Evolutionary conservation across 1,140 invertebrate species (phyloP), one percentile per base, ranked within the genome.

Genomic region (Bombus confusus): DNA sequence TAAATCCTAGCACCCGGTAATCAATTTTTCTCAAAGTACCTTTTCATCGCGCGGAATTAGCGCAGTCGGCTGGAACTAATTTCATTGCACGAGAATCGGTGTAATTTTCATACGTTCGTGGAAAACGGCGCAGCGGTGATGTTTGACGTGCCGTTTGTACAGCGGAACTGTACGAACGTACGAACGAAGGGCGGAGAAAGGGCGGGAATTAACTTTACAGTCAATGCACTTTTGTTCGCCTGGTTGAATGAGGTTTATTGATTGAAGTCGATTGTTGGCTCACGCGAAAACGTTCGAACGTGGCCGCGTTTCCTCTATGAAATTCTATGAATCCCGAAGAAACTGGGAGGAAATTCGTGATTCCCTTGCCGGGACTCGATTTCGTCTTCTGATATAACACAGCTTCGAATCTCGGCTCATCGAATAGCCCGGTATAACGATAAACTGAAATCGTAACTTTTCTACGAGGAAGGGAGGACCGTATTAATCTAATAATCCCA

Each of bases 401-500:
- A n/a, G n/a, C 8, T 18, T 22, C 47, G 83, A 80, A 71, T 57
- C 62, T 15, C 79, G 47, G 71, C 72, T 75, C 72, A 62, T 74
- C 79, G 31, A 39, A n/a, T 28, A n/a, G 25, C 10, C 39, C 37
- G 57, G 39, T 34, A 28, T 31, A 74, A 72, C 79, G 79, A 86
- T 90, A 89, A 86, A 75, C 85, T 81, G 79, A 91, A 93, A 92
- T 91, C 75, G 85, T 80, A 90, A 93, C 92, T 91, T 92, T 92
- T 91, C 83, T 66, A 43, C 41, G 72, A 22, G 8, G 1, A 18
- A 18, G n/a, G 74, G 22, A 22, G 12, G 41, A 3, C 34, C 8
- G 83, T 81, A 91, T 91, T 93, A 94, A 94, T 92, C 86, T 83
- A 93, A 93, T 94, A 92, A 92, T 90, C 83, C 69, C 77, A 81